Base-by-base conservation (phyloP, 1,140 invertebrate species). In the Heliconius hewitsoni region DNA sequence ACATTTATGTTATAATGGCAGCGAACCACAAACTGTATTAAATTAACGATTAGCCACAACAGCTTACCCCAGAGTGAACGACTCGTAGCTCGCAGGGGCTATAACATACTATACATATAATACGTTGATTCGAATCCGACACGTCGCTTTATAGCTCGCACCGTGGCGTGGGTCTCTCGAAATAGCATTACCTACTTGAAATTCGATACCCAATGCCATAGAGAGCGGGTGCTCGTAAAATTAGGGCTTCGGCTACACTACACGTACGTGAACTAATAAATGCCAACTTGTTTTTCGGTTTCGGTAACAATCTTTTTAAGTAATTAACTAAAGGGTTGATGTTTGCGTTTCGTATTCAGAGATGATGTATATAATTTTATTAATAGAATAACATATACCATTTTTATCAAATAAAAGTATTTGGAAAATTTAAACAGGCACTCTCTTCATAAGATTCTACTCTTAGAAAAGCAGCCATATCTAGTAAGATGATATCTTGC, bases 71-170 rank as follows among this genome's bases (percentile, higher is more conserved):
- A 46, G 71, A 78, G 71, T 71, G 74, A 81, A 76, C 42, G 76
- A 76, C 76, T 76, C 73, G 76, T 46, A 13, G 11, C 42, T 46
- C 42, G 42, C 13, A 85, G 85, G 84, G 84, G 80, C 73, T 34
- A 34, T 34, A 34, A 34, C 34, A 37, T 37, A 37, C 0, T 37
- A 37, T 37, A 37, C 34, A 16, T 88, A 90, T 92, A 93, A 93
- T 92, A 88, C 87, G 87, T 89, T 88, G 86, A 91, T 91, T 94
- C 89, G 90, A 89, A 92, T 88, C 88, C 85, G 89, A 91, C 91
- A 92, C 90, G 89, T 91, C 88, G 86, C 90, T 89, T 94, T 94
- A 91, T 81, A 81, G 84, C 84, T 71, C 86, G 83, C 84, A 81
- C 83, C 76, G 85, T 83, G 84, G 86, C 78, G 85, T 83, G 83